Base-by-base conservation (phyloP, 2,113 vertebrate genomes). In the Kryptolebias marmoratus region DNA sequence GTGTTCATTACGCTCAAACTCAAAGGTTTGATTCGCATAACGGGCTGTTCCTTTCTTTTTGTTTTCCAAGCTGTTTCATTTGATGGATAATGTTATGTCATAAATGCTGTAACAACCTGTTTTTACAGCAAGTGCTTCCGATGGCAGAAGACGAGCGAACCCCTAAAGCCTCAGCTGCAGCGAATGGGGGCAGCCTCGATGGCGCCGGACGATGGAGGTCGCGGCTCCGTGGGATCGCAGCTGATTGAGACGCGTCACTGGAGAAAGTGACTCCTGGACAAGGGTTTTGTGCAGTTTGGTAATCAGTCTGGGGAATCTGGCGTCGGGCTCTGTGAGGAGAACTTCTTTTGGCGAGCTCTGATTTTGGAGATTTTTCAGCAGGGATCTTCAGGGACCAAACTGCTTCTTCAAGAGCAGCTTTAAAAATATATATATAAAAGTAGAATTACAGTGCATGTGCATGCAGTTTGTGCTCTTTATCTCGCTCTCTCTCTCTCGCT, bases 1-100 rank as follows among this genome's bases (percentile, higher is more conserved):
- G 42, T 75, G 90, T 90, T 91, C 69, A 36, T 39, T 58, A 77
- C 57, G 47, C 57, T 75, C 48, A 58, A 71, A 72, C 74, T 59
- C 50, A 11, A 59, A 68, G 64, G 71, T 76, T 78, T 65, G 58
- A 57, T 64, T 6, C 4, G 6, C 56, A 27, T 77, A 71, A 79
- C 71, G 66, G 77, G 31, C 55, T 71, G 53, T 66, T 44, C 49
- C 57, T 47, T 75, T 77, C 22, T 22, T 22, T 22, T 22, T 22
- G 22, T 75, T 50, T 64, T 18, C 66, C 64, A 22, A 32, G 36
- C 10, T 49, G 27, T 30, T 73, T 79, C 30, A 73, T 76, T 63
- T 63, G 47, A 82, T 55, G 54, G 59, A 66, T 64, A 69, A 88
- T 76, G 87, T 42, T 36, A 52, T 64, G 68, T 75, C 81, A 83